Evolutionary conservation across 2,888 invertebrate species (phyloP), one percentile per base, ranked within the genome.

Genomic region (Microplitis manilae): DNA sequence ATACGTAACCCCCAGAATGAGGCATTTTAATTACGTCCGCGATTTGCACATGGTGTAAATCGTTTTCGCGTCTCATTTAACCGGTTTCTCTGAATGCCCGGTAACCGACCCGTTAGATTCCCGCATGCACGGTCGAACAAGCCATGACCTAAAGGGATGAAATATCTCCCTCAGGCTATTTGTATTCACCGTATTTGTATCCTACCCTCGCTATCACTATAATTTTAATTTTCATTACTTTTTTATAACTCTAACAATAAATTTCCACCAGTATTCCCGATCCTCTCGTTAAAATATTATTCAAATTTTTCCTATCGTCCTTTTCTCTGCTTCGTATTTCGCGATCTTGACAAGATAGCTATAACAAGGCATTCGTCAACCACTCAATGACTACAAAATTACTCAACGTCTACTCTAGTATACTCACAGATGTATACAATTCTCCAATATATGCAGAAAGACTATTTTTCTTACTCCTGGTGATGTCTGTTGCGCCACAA

Each of bases 61-160:
- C 83, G 81, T 82, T 84, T 84, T 83, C 79, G 77, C 81, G 80
- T 84, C 81, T 84, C 83, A 82, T 84, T 84, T 84, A 81, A 78
- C 79, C 62, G 74, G 76, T 81, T 83, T 81, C 79, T 81, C 81
- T 79, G 78, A 77, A 80, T 78, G 79, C 77, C 78, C 79, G 76
- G 75, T 77, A 78, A 80, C 78, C 79, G 78, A 79, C 79, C 79
- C 80, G 73, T 81, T 79, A 61, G 76, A 80, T 81, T 79, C 75
- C 61, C 70, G 61, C 75, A 64, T 70, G 60, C 75, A 40, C 73
- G 60, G 20, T 60, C 64, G 69, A 40, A 7, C 73, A 50, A 62
- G 64, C 71, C 30, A 40, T 72, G 59, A 68, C 15, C 39, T n/a
- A n/a, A 69, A 76, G 67, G 60, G 17, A 60, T 59, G 9, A 65